Evolutionary conservation across 2,888 invertebrate species (phyloP).

Genomic region (Vesta saturnalis): DNA sequence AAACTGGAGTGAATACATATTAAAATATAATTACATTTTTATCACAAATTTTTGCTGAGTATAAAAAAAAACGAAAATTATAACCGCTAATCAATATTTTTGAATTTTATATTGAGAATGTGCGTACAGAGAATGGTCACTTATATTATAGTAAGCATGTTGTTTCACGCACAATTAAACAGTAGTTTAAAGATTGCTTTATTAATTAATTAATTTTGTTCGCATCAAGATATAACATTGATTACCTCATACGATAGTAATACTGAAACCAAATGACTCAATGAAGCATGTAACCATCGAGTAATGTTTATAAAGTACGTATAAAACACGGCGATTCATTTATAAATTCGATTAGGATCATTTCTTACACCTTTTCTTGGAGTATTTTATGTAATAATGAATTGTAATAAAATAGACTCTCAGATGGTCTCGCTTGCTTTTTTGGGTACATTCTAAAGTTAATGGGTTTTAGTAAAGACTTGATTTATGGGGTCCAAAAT

Average conservation of each 20-base stretch:
- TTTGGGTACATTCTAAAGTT: slow-evolving; percentile 15
- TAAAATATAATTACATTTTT: too few relatives aligned
- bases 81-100: too few relatives aligned
- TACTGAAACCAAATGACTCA: slow-evolving; percentile 25
- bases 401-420: slow-evolving; percentile 8
- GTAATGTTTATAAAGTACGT: slow-evolving; percentile 2
- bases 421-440: slow-evolving; percentile 17
- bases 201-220: slow-evolving; percentile 32
- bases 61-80: too few relatives aligned
- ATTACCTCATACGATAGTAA: slow-evolving; percentile 24
- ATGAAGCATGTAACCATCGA: slow-evolving; percentile 18
- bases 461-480: slow-evolving; percentile 17
- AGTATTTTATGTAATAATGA: too few relatives aligned
- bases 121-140: neutral
- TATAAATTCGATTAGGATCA: neutral
- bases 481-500: slow-evolving; percentile 9
- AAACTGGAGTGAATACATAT: too few relatives aligned
- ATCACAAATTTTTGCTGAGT: too few relatives aligned
- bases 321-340: neutral
- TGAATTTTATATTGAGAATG: too few relatives aligned
- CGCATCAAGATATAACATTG: slow-evolving; percentile 28
- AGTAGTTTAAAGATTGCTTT: slow-evolving; percentile 30
- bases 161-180: slow-evolving; percentile 28
- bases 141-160: slow-evolving; percentile 19
- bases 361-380: too few relatives aligned